Percentiles rank a stretch among this genome's conserved stretches.
Evolutionary conservation across 2,113 vertebrate species (phyloP).

Genomic region (Erpornis zantholeuca): DNA sequence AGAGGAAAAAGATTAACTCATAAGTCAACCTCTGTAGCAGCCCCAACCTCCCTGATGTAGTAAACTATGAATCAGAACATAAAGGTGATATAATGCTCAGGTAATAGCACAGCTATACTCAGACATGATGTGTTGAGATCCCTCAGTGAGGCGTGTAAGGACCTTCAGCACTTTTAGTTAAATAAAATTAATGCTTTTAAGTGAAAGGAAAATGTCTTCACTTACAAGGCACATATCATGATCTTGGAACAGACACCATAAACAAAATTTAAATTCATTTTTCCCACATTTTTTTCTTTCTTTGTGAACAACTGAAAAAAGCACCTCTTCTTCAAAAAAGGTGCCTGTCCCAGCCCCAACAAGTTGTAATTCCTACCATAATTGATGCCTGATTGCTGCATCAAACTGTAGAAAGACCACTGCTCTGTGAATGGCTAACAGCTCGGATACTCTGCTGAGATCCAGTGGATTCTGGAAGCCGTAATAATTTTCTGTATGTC

Average conservation of each 20-base stretch:
- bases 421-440: slow-evolving; percentile 68
- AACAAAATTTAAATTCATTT: neutral
- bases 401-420: slow-evolving; percentile 75
- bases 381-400: slow-evolving; percentile 56
- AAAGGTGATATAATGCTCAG: neutral
- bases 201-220: neutral
- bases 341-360: neutral
- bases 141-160: neutral
- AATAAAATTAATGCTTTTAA: neutral
- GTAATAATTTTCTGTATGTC: slow-evolving; percentile 74
- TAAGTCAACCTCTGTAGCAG: neutral
- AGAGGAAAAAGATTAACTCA: neutral
- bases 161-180: neutral
- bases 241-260: neutral
- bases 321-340: neutral
- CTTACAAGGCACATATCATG: neutral
- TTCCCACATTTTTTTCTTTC: neutral
- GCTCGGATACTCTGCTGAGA: slow-evolving; percentile 54
- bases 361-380: slow-evolving; percentile 54
- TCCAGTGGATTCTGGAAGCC: slow-evolving; percentile 64
- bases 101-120: neutral
- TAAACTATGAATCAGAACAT: neutral
- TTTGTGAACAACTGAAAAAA: neutral
- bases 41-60: neutral
- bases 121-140: neutral